Conservation (phyloP, 2,797 vertebrate species). For the Hydrolagus colliei region DNA sequence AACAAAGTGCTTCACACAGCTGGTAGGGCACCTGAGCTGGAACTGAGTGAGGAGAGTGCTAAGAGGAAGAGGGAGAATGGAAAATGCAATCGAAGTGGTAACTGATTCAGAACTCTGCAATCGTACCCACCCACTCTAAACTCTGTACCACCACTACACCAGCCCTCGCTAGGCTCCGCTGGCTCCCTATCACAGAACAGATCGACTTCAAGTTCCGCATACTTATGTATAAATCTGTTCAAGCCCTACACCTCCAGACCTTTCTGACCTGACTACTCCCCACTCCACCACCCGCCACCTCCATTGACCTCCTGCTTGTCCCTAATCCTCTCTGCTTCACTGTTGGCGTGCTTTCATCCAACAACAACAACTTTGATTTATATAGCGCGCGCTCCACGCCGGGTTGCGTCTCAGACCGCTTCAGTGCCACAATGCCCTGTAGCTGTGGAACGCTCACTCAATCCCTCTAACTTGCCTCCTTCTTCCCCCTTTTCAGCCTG, state of each 20-base stretch:
- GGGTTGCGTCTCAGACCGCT: no score
- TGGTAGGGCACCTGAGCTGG: no score
- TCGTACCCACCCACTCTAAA: not conserved
- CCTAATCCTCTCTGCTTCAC: not conserved
- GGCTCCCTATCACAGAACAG: not conserved
- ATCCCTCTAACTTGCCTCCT: no score
- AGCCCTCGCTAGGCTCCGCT: not conserved
- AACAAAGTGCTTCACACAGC: no score
- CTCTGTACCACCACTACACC: not conserved
- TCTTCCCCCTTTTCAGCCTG: no score
- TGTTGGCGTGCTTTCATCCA: not conserved
- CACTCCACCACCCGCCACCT: not conserved
- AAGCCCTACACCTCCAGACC: not conserved
- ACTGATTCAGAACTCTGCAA: not conserved
- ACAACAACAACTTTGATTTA: no score
- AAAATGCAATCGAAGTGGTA: not conserved
- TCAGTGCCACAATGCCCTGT: no score
- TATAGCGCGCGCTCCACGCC: no score
- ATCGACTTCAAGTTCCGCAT: not conserved
- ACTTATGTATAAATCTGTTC: not conserved
- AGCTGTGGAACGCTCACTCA: no score
- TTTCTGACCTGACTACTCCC: not conserved
- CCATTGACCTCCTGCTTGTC: not conserved
- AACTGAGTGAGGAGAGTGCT: no score
- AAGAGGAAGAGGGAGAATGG: no score